Percentiles rank a stretch among this genome's conserved stretches.
These are phyloP conservation scores for Malachius bipustulatus DNA, from an alignment of 2,888 invertebrate species.

Conservation along the genomic window DNA sequence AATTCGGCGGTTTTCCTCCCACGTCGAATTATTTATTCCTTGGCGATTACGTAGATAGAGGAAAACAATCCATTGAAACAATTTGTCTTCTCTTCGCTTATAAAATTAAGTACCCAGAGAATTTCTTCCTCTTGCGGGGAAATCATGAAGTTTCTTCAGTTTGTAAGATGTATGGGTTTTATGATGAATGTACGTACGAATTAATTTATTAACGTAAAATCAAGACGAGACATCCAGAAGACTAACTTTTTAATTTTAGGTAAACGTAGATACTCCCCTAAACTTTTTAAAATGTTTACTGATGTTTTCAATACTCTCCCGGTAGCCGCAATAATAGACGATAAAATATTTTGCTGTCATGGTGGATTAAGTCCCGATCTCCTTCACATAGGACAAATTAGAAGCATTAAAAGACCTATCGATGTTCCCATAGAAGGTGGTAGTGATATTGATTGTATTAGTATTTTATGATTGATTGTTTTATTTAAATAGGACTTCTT, in stretches of 20 bases:
- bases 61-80: constrained; percentile 52
- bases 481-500: constrained; percentile 21
- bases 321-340: constrained; percentile 32
- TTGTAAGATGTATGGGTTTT: constrained; percentile 53
- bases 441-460: no score
- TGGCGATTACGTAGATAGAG: constrained; percentile 50
- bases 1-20: constrained; percentile 54
- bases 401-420: constrained; percentile 25
- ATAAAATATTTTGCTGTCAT: constrained; percentile 33
- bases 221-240: no score
- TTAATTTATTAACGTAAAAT: neutral
- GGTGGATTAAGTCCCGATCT: constrained; percentile 33
- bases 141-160: constrained; percentile 58
- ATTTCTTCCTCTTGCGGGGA: constrained; percentile 53
- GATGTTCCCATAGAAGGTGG: constrained; percentile 25
- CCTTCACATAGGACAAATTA: constrained; percentile 27
- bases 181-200: constrained; percentile 45
- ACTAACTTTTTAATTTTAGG: constrained; percentile 19
- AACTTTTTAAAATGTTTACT: constrained; percentile 33
- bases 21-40: constrained; percentile 55
- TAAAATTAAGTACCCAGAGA: constrained; percentile 59
- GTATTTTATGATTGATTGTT: no score
- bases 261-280: constrained; percentile 32
- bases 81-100: constrained; percentile 53
- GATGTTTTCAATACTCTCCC: constrained; percentile 33